Percentiles rank a stretch among this genome's conserved stretches.
Evolutionary conservation across 2,113 vertebrate genomes (phyloP).

Genomic region (Cochlearius cochlearius): DNA sequence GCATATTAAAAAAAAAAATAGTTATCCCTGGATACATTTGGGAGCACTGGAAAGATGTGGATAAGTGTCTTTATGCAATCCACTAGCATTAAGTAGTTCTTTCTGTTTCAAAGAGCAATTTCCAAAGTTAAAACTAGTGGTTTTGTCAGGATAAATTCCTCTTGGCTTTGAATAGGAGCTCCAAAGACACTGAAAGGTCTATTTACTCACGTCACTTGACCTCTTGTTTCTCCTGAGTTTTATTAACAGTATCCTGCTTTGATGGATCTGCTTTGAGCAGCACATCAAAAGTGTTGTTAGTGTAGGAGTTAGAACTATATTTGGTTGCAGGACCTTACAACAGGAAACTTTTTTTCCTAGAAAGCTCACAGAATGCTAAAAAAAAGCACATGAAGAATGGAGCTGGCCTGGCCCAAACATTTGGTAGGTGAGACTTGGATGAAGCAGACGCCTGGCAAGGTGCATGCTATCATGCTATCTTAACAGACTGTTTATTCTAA

Average conservation of each 20-base stretch:
- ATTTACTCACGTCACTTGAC: neutral
- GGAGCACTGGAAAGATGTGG: neutral
- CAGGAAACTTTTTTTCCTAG: constrained; percentile 1
- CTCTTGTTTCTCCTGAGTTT: neutral
- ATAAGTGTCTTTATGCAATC: neutral
- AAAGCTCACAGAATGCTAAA: constrained; percentile 4
- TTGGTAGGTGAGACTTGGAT: neutral
- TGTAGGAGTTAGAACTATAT: neutral
- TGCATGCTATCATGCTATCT: neutral
- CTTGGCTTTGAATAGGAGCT: neutral
- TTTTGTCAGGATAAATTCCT: neutral
- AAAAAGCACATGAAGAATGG: neutral
- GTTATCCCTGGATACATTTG: neutral
- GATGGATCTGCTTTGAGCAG: neutral
- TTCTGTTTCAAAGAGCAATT: neutral
- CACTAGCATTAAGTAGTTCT: neutral
- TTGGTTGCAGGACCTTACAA: neutral
- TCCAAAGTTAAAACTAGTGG: neutral
- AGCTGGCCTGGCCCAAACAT: neutral
- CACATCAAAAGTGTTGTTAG: neutral
- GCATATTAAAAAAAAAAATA: neutral
- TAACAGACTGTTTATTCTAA: neutral
- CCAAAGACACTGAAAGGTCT: neutral
- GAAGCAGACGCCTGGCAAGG: neutral
- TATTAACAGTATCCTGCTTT: neutral